Evolutionary conservation across 2,888 invertebrate genomes (phyloP).

Genomic region (Cheilosia impressa): DNA sequence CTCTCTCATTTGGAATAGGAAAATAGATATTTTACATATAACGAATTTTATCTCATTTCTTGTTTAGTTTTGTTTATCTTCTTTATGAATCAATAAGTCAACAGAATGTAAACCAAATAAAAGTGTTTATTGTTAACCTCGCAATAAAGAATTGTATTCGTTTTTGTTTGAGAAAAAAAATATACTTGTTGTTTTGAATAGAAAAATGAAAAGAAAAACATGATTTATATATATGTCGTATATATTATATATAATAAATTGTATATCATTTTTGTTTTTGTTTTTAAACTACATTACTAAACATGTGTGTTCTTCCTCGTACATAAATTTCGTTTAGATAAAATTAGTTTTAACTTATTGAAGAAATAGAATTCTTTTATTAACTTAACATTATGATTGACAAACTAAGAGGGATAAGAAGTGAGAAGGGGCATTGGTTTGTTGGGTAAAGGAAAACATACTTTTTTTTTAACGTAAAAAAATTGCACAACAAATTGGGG

Average conservation of each 20-base stretch:
- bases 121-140: constrained; percentile 53
- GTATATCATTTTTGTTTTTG: constrained; percentile 61
- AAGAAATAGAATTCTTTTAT: constrained; percentile 59
- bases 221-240: constrained; percentile 54
- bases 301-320: constrained; percentile 67
- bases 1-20: constrained; percentile 71
- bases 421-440: constrained; percentile 21
- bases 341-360: constrained; percentile 70
- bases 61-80: constrained; percentile 43
- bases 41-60: constrained; percentile 61
- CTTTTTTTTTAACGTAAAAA: constrained; percentile 68
- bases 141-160: constrained; percentile 39
- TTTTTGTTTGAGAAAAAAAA: constrained; percentile 26
- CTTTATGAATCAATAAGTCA: constrained; percentile 33
- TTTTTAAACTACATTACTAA: constrained; percentile 67
- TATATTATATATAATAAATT: constrained; percentile 71
- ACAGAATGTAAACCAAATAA: constrained; percentile 53
- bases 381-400: constrained; percentile 70
- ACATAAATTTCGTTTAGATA: constrained; percentile 73
- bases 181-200: constrained; percentile 63
- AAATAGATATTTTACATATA: constrained; percentile 74
- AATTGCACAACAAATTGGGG: constrained; percentile 63
- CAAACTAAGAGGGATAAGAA: constrained; percentile 66
- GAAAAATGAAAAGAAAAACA: constrained; percentile 46
- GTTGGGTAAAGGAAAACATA: constrained; percentile 48